phyloP scores from a whole-genome alignment of 1,140 invertebrate genomes.

The Rhyzopertha dominica region DNA sequence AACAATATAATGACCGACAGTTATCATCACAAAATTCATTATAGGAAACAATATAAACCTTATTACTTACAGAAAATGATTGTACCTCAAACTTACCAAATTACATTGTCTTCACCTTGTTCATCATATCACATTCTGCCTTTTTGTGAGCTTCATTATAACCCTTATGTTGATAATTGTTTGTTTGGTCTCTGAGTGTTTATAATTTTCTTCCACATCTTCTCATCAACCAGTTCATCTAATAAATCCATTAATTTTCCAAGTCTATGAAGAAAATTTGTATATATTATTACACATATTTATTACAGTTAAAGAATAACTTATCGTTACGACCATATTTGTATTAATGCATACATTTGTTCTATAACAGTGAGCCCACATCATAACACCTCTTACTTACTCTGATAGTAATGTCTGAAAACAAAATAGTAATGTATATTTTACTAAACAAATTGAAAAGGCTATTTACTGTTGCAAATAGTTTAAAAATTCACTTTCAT shows the following conservation, averaged over 20 bases:
- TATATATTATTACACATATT: constrained; percentile 12
- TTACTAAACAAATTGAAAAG: constrained; percentile 21
- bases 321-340: constrained; percentile 24
- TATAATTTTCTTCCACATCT: constrained; percentile 20
- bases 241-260: constrained; percentile 16
- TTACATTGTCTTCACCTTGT: background rate
- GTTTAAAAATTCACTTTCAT: too few species aligned
- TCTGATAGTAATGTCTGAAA: constrained; percentile 24
- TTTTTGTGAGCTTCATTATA: constrained; percentile 9
- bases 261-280: constrained; percentile 14
- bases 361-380: constrained; percentile 24
- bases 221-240: constrained; percentile 17
- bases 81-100: constrained; percentile 3
- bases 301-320: constrained; percentile 20
- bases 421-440: too few species aligned
- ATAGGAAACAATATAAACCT: constrained; percentile 5
- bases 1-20: constrained; percentile 8
- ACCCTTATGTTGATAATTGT: constrained; percentile 5
- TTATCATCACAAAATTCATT: constrained; percentile 14
- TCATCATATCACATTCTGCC: constrained; percentile 2
- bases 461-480: too few species aligned
- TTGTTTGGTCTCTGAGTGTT: constrained; percentile 20
- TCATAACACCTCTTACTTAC: constrained; percentile 19
- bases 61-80: constrained; percentile 10
- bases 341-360: constrained; percentile 22